These are phyloP conservation scores for Leptinotarsa texana DNA, from an alignment of 1,140 invertebrate genomes.

Conservation along the genomic window DNA sequence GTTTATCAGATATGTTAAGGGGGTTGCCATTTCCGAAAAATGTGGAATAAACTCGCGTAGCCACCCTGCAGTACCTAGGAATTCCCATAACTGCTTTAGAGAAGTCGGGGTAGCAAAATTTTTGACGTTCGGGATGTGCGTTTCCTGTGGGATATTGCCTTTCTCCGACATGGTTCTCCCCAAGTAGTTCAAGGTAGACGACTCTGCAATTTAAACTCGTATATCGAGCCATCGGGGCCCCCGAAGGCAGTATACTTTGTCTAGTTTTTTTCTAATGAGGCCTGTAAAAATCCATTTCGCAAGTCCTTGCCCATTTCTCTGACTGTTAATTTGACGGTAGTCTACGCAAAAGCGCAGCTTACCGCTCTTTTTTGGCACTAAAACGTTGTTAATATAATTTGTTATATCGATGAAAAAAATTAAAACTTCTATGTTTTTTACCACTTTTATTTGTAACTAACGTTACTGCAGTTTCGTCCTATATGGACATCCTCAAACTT, in stretches of 20 bases:
- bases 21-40: conserved; percentile 29
- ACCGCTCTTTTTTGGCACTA: conserved; percentile 37
- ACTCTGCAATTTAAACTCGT: conserved; percentile 37
- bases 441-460: no score
- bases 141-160: conserved; percentile 12
- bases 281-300: conserved; percentile 45
- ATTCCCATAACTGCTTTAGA: conserved; percentile 33
- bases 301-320: conserved; percentile 36
- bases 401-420: no score
- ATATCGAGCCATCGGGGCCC: conserved; percentile 40
- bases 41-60: conserved; percentile 42
- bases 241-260: conserved; percentile 37
- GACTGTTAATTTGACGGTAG: conserved; percentile 53
- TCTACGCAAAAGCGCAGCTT: conserved; percentile 43
- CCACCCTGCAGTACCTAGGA: conserved; percentile 42
- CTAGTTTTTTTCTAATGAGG: conserved; percentile 30
- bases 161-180: conserved; percentile 20
- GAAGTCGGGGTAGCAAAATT: conserved; percentile 11
- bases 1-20: conserved; percentile 34
- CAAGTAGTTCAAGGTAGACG: conserved; percentile 8
- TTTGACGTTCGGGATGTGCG: conserved; percentile 11
- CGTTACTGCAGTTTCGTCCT: no score
- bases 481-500: no score
- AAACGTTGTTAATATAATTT: no score
- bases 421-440: no score